Percentiles rank a stretch among this genome's conserved stretches.
phyloP scores from a whole-genome alignment of 2,113 vertebrate species.

The Embiotoca jacksoni region DNA sequence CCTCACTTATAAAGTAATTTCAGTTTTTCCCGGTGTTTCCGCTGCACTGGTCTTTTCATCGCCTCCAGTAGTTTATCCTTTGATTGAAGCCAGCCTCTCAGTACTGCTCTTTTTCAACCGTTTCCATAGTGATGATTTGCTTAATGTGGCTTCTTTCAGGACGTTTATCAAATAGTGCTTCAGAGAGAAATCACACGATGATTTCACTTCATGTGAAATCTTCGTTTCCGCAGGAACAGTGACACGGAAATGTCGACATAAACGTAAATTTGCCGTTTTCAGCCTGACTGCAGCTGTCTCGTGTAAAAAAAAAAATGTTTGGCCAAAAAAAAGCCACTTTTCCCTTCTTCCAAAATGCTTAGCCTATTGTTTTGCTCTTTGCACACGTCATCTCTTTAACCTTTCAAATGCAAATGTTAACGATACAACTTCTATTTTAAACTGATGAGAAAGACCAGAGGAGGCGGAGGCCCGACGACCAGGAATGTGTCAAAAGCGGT shows the following conservation, averaged over 20 bases:
- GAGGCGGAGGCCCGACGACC: no score
- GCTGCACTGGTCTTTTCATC: constrained; percentile 24
- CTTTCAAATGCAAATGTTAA: no score
- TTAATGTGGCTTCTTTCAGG: background rate
- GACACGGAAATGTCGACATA: background rate
- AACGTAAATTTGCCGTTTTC: no score
- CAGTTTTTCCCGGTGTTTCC: constrained; percentile 16
- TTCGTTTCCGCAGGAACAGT: background rate
- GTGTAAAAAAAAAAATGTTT: no score
- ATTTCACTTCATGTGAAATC: background rate
- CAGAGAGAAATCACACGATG: background rate
- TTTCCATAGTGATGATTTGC: background rate
- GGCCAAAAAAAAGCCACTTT: no score
- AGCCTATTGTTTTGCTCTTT: no score
- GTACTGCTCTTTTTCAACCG: background rate
- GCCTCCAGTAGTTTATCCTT: constrained; percentile 41
- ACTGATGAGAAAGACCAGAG: no score
- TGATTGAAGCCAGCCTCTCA: constrained; percentile 24
- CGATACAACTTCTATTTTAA: no score
- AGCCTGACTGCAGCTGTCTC: no score
- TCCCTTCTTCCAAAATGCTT: no score
- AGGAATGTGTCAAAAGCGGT: no score
- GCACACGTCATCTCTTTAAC: no score
- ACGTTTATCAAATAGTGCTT: background rate
- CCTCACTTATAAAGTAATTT: constrained; percentile 35